phyloP scores from a whole-genome alignment of 2,797 vertebrate genomes.

The Sparidentex hasta region DNA sequence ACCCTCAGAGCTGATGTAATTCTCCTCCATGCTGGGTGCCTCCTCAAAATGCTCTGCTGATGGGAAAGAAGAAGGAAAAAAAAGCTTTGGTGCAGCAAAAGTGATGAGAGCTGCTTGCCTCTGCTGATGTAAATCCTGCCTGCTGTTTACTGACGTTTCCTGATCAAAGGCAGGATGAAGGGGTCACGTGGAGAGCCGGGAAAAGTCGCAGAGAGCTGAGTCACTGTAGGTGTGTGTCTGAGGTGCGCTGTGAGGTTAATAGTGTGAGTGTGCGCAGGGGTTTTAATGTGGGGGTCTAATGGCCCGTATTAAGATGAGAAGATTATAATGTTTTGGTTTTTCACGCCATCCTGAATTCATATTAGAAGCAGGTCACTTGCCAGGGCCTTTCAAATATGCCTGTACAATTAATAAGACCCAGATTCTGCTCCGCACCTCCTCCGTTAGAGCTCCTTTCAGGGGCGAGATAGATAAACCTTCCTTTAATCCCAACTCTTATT shows the following conservation, averaged over 20 bases:
- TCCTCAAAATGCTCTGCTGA: slow-evolving; percentile 59
- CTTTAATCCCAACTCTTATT: slow-evolving; percentile 65
- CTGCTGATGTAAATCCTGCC: slow-evolving; percentile 76
- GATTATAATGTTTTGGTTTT: slow-evolving; percentile 87
- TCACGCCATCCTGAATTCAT: slow-evolving; percentile 76
- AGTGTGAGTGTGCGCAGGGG: slow-evolving; percentile 24
- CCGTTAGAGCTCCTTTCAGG: slow-evolving; percentile 81
- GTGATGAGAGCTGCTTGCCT: slow-evolving; percentile 75
- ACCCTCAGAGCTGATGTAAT: slow-evolving; percentile 75
- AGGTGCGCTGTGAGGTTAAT: slow-evolving; percentile 28
- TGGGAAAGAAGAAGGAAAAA: slow-evolving; percentile 17
- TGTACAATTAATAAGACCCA: slow-evolving; percentile 87
- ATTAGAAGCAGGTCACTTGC: slow-evolving; percentile 86
- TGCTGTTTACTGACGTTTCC: slow-evolving; percentile 68
- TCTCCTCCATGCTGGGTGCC: slow-evolving; percentile 68
- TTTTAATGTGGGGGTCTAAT: slow-evolving; percentile 49
- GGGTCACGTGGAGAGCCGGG: slow-evolving; percentile 26
- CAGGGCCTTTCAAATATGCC: slow-evolving; percentile 85
- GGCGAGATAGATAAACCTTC: slow-evolving; percentile 77
- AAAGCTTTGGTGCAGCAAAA: slow-evolving; percentile 63
- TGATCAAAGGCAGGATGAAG: slow-evolving; percentile 67
- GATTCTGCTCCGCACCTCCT: slow-evolving; percentile 80
- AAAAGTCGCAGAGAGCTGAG: slow-evolving; percentile 58
- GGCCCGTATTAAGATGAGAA: slow-evolving; percentile 81
- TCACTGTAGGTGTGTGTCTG: slow-evolving; percentile 56